Percentiles rank a stretch among this genome's conserved stretches.
Conservation (phyloP, 2,113 vertebrate species). For the Serinus canaria region DNA sequence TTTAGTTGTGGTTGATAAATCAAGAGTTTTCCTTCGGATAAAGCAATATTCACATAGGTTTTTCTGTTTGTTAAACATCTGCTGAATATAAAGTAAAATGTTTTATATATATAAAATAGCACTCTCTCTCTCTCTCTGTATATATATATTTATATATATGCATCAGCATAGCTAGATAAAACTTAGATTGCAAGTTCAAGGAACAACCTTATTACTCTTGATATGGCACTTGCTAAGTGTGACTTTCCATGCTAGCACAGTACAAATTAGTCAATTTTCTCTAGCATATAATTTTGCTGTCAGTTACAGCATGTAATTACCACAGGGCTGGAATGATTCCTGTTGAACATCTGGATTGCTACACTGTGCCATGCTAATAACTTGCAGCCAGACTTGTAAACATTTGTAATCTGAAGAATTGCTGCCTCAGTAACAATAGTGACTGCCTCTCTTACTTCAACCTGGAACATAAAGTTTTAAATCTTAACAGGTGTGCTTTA, state of each 20-base stretch:
- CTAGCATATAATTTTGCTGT: not conserved
- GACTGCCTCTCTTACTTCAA: slow-evolving; percentile 40
- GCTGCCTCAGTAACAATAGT: not conserved
- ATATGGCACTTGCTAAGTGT: not conserved
- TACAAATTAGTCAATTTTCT: not conserved
- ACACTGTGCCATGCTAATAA: slow-evolving; percentile 3
- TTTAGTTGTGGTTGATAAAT: not conserved
- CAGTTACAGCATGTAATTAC: slow-evolving; percentile 17
- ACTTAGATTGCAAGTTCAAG: not conserved
- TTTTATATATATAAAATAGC: not conserved
- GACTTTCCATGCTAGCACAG: not conserved
- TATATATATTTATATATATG: not conserved
- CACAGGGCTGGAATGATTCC: slow-evolving; percentile 43
- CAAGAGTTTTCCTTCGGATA: not conserved
- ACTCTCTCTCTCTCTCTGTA: not conserved
- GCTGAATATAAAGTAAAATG: not conserved
- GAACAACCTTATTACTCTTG: not conserved
- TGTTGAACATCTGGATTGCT: not conserved
- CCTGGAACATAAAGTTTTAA: not conserved
- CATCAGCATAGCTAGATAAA: not conserved
- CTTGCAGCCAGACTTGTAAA: slow-evolving; percentile 19
- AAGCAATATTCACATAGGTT: not conserved
- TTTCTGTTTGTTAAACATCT: not conserved
- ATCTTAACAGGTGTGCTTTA: not conserved
- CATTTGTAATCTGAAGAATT: not conserved